phyloP scores from a whole-genome alignment of 2,113 vertebrate species.

The Mastomys natalensis region DNA sequence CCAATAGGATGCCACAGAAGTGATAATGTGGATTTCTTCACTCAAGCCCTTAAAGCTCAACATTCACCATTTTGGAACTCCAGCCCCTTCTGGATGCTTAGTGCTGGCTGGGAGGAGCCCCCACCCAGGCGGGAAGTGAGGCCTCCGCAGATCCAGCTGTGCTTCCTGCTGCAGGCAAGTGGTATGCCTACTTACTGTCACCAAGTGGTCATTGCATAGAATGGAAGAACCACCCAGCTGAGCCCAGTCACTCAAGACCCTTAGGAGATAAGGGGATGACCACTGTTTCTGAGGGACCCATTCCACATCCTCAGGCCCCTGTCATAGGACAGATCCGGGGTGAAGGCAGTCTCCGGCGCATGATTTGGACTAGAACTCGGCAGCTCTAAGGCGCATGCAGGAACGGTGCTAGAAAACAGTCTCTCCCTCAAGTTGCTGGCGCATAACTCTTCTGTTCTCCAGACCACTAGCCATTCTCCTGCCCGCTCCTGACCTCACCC shows the following conservation, averaged over 20 bases:
- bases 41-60: not conserved
- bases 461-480: not conserved
- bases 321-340: not conserved
- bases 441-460: not conserved
- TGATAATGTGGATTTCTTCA: not conserved
- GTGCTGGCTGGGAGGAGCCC: not conserved
- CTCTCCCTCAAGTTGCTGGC: not conserved
- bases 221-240: not conserved
- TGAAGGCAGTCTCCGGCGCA: not conserved
- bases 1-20: not conserved
- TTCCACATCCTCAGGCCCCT: not conserved
- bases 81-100: not conserved
- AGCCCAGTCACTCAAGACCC: not conserved
- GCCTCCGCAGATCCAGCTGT: accelerated
- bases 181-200: no score
- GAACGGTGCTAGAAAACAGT: not conserved
- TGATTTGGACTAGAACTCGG: not conserved
- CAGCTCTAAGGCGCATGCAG: not conserved
- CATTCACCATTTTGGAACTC: not conserved
- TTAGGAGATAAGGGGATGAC: not conserved
- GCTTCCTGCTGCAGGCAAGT: not conserved
- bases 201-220: accelerated
- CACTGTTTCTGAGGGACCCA: not conserved
- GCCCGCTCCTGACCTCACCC: not conserved
- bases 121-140: not conserved